Evolutionary conservation across 2,888 invertebrate species (phyloP), one percentile per base, ranked within the genome.

Genomic region (Merodon equestris): DNA sequence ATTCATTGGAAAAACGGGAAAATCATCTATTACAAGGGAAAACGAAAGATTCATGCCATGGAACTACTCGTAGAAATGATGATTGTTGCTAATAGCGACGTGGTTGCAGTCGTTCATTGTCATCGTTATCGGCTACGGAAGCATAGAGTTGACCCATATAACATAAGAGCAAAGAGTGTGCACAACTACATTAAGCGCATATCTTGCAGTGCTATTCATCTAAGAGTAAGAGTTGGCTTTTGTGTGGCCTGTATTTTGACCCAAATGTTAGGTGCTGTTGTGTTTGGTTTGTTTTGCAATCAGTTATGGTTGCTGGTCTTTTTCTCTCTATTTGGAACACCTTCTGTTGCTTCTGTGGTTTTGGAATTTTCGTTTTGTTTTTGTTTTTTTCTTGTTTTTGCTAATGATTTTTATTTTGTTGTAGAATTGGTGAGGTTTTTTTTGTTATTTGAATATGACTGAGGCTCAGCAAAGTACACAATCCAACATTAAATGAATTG

Each of bases 121-220:
- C 9, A 45, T 38, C 40, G 48, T 44, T 34, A 34, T 17, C 18
- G 36, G 5, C 10, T 10, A 19, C 45, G 50, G 67, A 67, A 50
- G 53, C 42, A 47, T 56, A 67, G n/a, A 48, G 58, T 51, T 68
- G 68, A 58, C 68, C 68, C 58, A 68, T 53, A 58, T 50, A 47
- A 48, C 56, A 36, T 45, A 27, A 7, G 7, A 7, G 27, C 27
- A 27, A 2, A 27, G 27, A 27, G 7, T 27, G 27, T 50, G 50
- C 36, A 57, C 27, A 15, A 17, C 17, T 40, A 66, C 56, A 40
- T 15, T 3, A 53, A 50, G 48, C 19, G 61, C 50, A 50, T 50
- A 48, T 36, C 17, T 48, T 14, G 53, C 38, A 13, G 13, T 47
- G 15, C 51, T 34, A 10, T 1, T 50, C 19, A 9, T 18, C 47